Conservation (phyloP, 92 coral and sea anemone species). For the Hydrozoanthus gracilis region DNA sequence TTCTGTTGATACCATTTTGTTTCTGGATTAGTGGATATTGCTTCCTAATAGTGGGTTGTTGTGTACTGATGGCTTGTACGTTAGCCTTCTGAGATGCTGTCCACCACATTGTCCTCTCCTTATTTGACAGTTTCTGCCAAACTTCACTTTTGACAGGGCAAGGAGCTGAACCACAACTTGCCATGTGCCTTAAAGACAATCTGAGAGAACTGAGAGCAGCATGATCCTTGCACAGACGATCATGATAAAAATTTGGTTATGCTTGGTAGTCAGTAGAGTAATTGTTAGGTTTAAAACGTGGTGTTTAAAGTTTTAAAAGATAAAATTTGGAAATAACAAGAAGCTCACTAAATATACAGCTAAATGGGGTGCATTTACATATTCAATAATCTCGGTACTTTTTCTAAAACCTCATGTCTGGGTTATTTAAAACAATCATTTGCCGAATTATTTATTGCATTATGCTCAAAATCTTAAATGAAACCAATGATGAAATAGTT, state of each 20-base stretch:
- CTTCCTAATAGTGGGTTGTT: background rate
- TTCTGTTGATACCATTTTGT: background rate
- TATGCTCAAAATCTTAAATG: too few relatives aligned
- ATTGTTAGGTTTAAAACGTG: background rate
- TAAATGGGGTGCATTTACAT: background rate
- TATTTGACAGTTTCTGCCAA: slow-evolving; percentile 1
- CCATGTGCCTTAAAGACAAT: background rate
- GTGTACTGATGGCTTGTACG: slow-evolving; percentile 8
- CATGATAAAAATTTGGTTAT: background rate
- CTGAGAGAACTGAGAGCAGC: slow-evolving; percentile 6
- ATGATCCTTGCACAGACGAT: slow-evolving; percentile 13
- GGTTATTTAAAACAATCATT: too few relatives aligned
- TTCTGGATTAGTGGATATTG: background rate
- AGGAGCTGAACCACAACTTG: background rate
- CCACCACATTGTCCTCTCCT: slow-evolving; percentile 21
- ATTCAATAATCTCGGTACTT: too few relatives aligned
- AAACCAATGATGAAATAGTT: too few relatives aligned
- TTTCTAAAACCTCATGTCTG: too few relatives aligned
- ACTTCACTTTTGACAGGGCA: slow-evolving; percentile 11
- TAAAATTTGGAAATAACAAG: background rate
- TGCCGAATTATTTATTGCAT: too few relatives aligned
- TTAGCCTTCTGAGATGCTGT: slow-evolving; percentile 3
- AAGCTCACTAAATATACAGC: slow-evolving; percentile 2
- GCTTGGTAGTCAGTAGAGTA: background rate
- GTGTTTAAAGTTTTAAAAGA: background rate